These are phyloP conservation scores for Petrocephalus zakoni DNA, from an alignment of 2,113 vertebrate species.

Conservation along the genomic window DNA sequence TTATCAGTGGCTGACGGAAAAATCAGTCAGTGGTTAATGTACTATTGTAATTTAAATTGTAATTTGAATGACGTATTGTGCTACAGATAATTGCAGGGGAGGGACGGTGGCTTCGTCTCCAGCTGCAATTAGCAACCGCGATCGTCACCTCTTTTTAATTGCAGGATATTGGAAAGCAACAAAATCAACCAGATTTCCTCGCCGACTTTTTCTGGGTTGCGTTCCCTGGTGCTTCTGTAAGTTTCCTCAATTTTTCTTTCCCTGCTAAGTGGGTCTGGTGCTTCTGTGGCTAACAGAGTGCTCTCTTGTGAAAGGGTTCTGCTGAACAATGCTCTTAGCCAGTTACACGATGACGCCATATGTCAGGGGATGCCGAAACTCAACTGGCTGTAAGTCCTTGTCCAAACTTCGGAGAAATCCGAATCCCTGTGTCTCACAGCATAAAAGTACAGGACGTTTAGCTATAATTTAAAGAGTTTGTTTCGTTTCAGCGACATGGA, in stretches of 20 bases:
- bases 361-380: constrained; percentile 82
- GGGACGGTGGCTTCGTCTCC: neutral
- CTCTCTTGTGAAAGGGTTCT: constrained; percentile 65
- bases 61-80: neutral
- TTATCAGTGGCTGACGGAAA: neutral
- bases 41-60: neutral
- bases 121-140: neutral
- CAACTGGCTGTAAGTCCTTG: constrained; percentile 84
- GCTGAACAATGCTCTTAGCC: constrained; percentile 77
- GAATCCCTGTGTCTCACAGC: neutral
- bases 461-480: neutral
- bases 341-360: constrained; percentile 65
- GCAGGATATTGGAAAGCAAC: constrained; percentile 90
- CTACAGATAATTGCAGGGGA: neutral
- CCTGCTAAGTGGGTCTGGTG: constrained; percentile 14
- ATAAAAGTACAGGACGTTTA: neutral
- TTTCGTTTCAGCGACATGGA: constrained; percentile 75
- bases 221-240: constrained; percentile 89
- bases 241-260: constrained; percentile 42
- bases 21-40: neutral
- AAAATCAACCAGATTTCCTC: constrained; percentile 78
- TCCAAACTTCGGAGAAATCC: constrained; percentile 1
- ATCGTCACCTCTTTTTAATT: constrained; percentile 30
- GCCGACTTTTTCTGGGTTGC: constrained; percentile 79
- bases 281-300: neutral